Evolutionary conservation across 2,797 vertebrate genomes (phyloP).

Genomic region (Sebastes aleutianus): DNA sequence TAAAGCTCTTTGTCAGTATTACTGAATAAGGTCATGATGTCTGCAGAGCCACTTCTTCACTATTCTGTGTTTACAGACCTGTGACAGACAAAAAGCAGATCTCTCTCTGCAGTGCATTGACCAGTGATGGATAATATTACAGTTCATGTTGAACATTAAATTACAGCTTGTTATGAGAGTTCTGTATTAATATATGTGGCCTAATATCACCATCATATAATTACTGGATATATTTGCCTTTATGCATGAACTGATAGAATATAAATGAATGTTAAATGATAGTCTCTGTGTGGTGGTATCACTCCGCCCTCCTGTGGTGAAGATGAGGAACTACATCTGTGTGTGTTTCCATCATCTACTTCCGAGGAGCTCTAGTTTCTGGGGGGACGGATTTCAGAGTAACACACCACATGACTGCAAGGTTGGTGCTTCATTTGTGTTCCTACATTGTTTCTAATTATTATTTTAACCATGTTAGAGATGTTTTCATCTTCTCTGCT

Average conservation of each 20-base stretch:
- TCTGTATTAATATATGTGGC: not conserved
- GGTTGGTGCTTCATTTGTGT: constrained; percentile 40
- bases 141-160: not conserved
- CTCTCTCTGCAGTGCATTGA: not conserved
- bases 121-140: not conserved
- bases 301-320: constrained; percentile 40
- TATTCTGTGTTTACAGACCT: constrained; percentile 45
- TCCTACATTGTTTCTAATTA: not conserved
- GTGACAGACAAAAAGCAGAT: constrained; percentile 42
- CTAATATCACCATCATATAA: not conserved
- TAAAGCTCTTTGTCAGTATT: constrained; percentile 24
- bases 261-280: not conserved
- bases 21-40: constrained; percentile 64
- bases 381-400: constrained; percentile 60
- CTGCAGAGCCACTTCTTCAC: constrained; percentile 3
- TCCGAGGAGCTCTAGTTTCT: constrained; percentile 42
- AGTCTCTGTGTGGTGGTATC: not conserved
- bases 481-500: rapidly evolving
- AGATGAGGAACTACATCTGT: not conserved
- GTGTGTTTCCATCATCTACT: not conserved
- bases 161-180: not conserved
- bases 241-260: not conserved
- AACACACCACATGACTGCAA: constrained; percentile 52
- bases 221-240: not conserved
- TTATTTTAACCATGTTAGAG: too few relatives aligned